Percentiles rank a stretch among this genome's conserved stretches.
Conservation (phyloP, 2,797 vertebrate species). For the Sebastes elongatus region DNA sequence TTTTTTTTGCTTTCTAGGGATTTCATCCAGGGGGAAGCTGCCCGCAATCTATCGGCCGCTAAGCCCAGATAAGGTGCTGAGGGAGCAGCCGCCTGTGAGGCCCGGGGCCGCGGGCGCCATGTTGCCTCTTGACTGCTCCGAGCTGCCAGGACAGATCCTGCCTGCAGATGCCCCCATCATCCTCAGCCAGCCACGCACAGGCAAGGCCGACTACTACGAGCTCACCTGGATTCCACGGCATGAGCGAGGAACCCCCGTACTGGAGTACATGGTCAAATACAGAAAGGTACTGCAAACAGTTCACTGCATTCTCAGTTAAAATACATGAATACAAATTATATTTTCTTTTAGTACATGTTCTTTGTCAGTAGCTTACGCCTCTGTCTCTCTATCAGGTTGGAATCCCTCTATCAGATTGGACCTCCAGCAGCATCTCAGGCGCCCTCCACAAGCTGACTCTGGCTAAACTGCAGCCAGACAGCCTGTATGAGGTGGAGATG, state of each 20-base stretch:
- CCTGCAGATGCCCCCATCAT: constrained; percentile 93
- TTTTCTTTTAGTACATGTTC: background rate
- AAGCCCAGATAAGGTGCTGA: constrained; percentile 83
- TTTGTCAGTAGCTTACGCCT: background rate
- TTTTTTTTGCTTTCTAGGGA: constrained; percentile 38
- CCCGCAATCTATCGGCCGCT: constrained; percentile 75
- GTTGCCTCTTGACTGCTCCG: constrained; percentile 82
- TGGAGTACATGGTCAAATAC: constrained; percentile 94
- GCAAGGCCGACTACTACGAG: constrained; percentile 94
- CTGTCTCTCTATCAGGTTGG: constrained; percentile 80
- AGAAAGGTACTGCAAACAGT: constrained; percentile 86
- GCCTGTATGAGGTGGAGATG: constrained; percentile 98
- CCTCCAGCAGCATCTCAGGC: constrained; percentile 86
- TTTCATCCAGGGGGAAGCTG: constrained; percentile 69
- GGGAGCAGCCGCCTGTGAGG: constrained; percentile 77
- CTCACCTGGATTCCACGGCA: constrained; percentile 93
- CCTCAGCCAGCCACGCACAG: constrained; percentile 93
- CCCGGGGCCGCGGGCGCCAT: constrained; percentile 67
- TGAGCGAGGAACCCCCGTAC: constrained; percentile 85
- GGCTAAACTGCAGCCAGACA: constrained; percentile 90
- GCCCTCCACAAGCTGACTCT: constrained; percentile 89
- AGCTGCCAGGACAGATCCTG: constrained; percentile 77
- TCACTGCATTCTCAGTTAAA: background rate
- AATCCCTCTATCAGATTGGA: constrained; percentile 88
- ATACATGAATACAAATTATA: accelerated